Conservation (phyloP, 2,888 invertebrate species). For the Hirtodrosophila confusa region DNA sequence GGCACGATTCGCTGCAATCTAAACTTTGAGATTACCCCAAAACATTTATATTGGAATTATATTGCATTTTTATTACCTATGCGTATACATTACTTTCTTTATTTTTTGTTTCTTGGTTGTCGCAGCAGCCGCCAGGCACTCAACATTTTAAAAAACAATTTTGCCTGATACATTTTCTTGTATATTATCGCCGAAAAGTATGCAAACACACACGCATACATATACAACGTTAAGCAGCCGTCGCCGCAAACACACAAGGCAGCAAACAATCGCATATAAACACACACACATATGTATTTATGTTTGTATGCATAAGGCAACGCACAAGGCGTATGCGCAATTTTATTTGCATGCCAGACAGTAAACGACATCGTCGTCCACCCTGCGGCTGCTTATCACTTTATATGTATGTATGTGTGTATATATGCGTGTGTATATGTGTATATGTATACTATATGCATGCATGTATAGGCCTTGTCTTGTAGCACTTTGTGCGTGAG, state of each 20-base stretch:
- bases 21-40: conserved; percentile 44
- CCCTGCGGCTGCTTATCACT: conserved; percentile 70
- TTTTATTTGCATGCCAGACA: conserved; percentile 69
- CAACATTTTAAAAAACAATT: conserved; percentile 77
- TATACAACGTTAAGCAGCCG: conserved; percentile 23
- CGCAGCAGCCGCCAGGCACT: conserved; percentile 61
- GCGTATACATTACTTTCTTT: conserved; percentile 26
- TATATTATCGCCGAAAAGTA: conserved; percentile 66
- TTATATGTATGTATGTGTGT: conserved; percentile 33
- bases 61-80: conserved; percentile 77
- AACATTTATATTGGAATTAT: conserved; percentile 67
- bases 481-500: conserved; percentile 19
- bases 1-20: conserved; percentile 42
- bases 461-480: background rate
- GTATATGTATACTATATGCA: background rate
- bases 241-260: conserved; percentile 24
- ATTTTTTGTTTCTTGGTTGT: conserved; percentile 27
- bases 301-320: conserved; percentile 5
- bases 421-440: background rate
- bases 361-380: conserved; percentile 38
- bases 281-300: background rate
- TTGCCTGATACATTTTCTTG: conserved; percentile 64
- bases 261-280: conserved; percentile 8
- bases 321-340: conserved; percentile 69
- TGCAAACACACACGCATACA: conserved; percentile 48